These are phyloP conservation scores for Polypedilum pembai DNA, from an alignment of 1,140 invertebrate genomes.

Conservation along the genomic window DNA sequence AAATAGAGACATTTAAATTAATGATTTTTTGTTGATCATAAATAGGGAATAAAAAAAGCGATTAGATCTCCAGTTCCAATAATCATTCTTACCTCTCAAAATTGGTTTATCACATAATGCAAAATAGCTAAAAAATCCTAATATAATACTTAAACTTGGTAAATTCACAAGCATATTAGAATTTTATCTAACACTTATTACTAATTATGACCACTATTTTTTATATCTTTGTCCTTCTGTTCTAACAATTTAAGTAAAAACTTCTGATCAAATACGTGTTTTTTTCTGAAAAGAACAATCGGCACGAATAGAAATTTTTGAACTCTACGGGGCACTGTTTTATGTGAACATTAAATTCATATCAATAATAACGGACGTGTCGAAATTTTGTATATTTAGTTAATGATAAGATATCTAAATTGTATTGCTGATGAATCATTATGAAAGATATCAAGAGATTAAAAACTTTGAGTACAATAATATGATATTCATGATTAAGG, in stretches of 20 bases:
- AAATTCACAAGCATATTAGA: not conserved
- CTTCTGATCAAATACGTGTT: not conserved
- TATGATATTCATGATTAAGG: no score
- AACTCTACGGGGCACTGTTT: no score
- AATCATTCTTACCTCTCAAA: not conserved
- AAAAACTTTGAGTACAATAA: no score
- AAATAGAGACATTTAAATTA: not conserved
- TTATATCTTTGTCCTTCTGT: not conserved
- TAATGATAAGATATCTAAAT: no score
- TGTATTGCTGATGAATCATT: no score
- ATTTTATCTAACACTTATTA: not conserved
- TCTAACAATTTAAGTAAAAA: not conserved
- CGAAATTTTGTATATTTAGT: no score
- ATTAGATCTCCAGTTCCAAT: not conserved
- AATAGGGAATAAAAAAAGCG: no score
- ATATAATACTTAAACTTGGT: not conserved
- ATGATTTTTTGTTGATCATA: not conserved
- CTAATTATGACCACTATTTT: not conserved
- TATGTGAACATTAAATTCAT: no score
- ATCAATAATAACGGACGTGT: no score
- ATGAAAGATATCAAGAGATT: no score
- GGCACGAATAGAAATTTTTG: not conserved
- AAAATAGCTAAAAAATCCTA: not conserved
- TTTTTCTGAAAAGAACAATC: not conserved
- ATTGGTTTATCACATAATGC: slow-evolving; percentile 11